A percentile compares a stretch with the other conserved stretches of the same genome.
These are phyloP conservation scores for Lithophane ornitopus DNA, from an alignment of 2,888 invertebrate species.

Conservation along the genomic window DNA sequence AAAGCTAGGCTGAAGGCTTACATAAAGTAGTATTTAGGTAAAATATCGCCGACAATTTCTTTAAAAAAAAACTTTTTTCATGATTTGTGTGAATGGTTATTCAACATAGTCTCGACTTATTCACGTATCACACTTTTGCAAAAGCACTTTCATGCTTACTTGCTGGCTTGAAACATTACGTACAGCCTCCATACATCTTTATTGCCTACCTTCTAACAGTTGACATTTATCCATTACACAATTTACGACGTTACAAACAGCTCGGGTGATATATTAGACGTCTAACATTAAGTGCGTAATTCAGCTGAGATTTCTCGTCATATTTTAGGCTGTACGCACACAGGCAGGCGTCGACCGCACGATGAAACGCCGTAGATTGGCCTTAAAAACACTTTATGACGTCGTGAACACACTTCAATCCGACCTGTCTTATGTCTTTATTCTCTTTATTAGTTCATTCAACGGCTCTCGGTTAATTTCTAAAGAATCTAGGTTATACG, in stretches of 20 bases:
- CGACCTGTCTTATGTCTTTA: conserved; percentile 60
- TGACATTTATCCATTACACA: conserved; percentile 58
- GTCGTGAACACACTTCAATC: conserved; percentile 69
- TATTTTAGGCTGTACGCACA: conserved; percentile 63
- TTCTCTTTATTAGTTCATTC: conserved; percentile 63
- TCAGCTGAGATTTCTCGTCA: conserved; percentile 59
- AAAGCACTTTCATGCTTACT: neutral
- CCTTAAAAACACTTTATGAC: conserved; percentile 73
- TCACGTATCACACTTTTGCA: neutral
- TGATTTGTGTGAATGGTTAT: neutral
- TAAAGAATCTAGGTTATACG: conserved; percentile 63
- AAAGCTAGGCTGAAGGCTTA: neutral
- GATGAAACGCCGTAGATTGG: conserved; percentile 73
- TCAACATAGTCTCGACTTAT: neutral
- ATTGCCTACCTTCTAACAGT: conserved; percentile 39
- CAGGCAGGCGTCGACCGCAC: conserved; percentile 67
- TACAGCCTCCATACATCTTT: conserved; percentile 29
- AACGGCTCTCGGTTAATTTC: conserved; percentile 58
- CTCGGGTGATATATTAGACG: conserved; percentile 56
- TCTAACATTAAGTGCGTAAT: conserved; percentile 56
- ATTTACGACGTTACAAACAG: conserved; percentile 51
- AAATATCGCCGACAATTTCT: neutral
- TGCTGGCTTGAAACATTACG: conserved; percentile 13
- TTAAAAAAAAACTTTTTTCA: neutral
- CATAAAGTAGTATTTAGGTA: neutral